Conservation (phyloP, 2,888 invertebrate genomes). For the Empis livida region DNA sequence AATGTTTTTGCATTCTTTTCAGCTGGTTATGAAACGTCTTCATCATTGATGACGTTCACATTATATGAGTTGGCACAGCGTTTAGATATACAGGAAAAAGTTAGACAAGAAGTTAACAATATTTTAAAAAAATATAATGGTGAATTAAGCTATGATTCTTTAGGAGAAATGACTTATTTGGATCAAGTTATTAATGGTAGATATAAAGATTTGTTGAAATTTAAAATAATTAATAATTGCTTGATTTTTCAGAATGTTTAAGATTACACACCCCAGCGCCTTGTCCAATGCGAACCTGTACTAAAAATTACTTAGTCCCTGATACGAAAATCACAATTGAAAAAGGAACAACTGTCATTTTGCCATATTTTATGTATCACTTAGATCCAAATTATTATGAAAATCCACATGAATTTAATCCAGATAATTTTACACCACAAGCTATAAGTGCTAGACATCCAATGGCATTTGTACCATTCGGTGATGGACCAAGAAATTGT, state of each 20-base stretch:
- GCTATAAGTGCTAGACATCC: slow-evolving; percentile 39
- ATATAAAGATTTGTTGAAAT: no score
- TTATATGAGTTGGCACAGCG: slow-evolving; percentile 32
- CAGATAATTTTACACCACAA: slow-evolving; percentile 45
- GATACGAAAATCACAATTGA: slow-evolving; percentile 34
- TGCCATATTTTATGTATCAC: slow-evolving; percentile 41
- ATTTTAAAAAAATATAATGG: slow-evolving; percentile 32
- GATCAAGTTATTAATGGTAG: slow-evolving; percentile 38
- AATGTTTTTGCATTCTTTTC: slow-evolving; percentile 37
- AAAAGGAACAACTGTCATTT: slow-evolving; percentile 36
- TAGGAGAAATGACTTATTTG: slow-evolving; percentile 39
- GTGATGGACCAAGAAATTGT: slow-evolving; percentile 30
- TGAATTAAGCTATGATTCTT: slow-evolving; percentile 9
- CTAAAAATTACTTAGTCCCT: slow-evolving; percentile 34
- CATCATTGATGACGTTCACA: slow-evolving; percentile 31
- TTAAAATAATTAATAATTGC: background rate
- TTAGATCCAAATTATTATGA: slow-evolving; percentile 42
- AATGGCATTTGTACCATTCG: slow-evolving; percentile 27
- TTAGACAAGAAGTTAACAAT: slow-evolving; percentile 24
- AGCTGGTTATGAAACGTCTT: slow-evolving; percentile 38
- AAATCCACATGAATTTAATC: slow-evolving; percentile 45
- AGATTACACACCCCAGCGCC: slow-evolving; percentile 40
- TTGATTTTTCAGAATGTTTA: slow-evolving; percentile 30
- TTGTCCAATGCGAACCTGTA: slow-evolving; percentile 31
- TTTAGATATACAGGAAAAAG: slow-evolving; percentile 30